Percentiles rank a stretch among this genome's conserved stretches.
Evolutionary conservation across 2,797 vertebrate species (phyloP).

Genomic region (Hemibagrus guttatus): DNA sequence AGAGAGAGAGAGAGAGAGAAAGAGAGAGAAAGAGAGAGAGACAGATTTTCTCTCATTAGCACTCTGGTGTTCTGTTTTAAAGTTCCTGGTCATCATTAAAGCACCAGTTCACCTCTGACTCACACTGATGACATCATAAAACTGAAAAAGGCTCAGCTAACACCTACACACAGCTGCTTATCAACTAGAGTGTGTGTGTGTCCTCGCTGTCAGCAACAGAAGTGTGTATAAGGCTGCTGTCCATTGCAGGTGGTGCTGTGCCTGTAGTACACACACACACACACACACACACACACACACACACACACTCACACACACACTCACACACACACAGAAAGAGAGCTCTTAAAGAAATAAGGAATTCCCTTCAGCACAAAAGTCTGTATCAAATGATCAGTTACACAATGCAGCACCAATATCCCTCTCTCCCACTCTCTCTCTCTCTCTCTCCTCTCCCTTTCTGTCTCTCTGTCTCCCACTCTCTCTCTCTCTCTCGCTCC

Average conservation of each 20-base stretch:
- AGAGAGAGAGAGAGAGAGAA: too few relatives aligned
- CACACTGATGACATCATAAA: conserved; percentile 23
- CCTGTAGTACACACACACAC: neutral
- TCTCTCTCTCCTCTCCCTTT: too few relatives aligned
- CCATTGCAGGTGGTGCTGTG: conserved; percentile 3
- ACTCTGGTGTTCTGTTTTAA: neutral
- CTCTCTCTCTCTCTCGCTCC: too few relatives aligned
- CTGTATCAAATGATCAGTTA: neutral
- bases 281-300: neutral
- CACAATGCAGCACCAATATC: neutral
- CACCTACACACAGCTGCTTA: conserved; percentile 6
- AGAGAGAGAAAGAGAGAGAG: neutral
- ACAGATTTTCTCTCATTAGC: neutral
- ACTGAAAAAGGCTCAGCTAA: neutral
- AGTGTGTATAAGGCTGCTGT: neutral
- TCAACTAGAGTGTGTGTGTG: neutral
- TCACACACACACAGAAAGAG: neutral
- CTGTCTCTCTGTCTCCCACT: too few relatives aligned
- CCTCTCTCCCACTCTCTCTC: too few relatives aligned
- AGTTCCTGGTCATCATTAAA: neutral
- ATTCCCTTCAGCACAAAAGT: too few relatives aligned
- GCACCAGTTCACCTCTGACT: conserved; percentile 26
- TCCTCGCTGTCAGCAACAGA: conserved; percentile 17
- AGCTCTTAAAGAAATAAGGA: too few relatives aligned
- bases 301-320: neutral